A percentile compares a stretch with the other conserved stretches of the same genome.
These are phyloP conservation scores for Harlomillsia oculata DNA, from an alignment of 1,140 invertebrate species.

Conservation along the genomic window DNA sequence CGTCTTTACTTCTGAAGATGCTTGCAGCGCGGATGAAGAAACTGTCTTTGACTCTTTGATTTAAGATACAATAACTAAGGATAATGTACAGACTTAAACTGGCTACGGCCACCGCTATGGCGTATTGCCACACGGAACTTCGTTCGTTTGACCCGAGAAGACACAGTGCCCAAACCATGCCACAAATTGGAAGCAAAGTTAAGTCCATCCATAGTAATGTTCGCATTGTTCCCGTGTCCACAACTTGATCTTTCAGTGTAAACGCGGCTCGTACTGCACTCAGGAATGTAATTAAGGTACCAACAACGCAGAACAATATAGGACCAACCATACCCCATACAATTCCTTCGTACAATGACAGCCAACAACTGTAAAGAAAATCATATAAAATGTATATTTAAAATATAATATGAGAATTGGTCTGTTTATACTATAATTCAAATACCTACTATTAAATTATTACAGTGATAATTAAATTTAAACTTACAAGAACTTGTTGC, in stretches of 20 bases:
- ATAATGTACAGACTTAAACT: conserved; percentile 66
- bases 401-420: neutral
- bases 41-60: conserved; percentile 62
- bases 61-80: conserved; percentile 72
- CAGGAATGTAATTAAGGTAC: conserved; percentile 67
- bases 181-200: conserved; percentile 63
- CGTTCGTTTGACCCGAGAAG: conserved; percentile 70
- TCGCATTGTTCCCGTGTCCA: conserved; percentile 78
- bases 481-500: conserved; percentile 83
- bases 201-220: conserved; percentile 75
- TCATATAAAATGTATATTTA: conserved; percentile 3
- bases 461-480: neutral
- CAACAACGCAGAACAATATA: conserved; percentile 61
- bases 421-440: neutral
- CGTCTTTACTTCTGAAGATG: conserved; percentile 41
- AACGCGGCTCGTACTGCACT: conserved; percentile 81
- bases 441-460: neutral
- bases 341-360: conserved; percentile 82
- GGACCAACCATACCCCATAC: conserved; percentile 86
- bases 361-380: conserved; percentile 67
- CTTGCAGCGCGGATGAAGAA: conserved; percentile 43
- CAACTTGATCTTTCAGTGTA: conserved; percentile 76
- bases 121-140: conserved; percentile 57
- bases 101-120: conserved; percentile 59
- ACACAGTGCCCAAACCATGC: conserved; percentile 68